Evolutionary conservation across 2,888 invertebrate genomes (phyloP).

Genomic region (Lasioglossum pauxillum): DNA sequence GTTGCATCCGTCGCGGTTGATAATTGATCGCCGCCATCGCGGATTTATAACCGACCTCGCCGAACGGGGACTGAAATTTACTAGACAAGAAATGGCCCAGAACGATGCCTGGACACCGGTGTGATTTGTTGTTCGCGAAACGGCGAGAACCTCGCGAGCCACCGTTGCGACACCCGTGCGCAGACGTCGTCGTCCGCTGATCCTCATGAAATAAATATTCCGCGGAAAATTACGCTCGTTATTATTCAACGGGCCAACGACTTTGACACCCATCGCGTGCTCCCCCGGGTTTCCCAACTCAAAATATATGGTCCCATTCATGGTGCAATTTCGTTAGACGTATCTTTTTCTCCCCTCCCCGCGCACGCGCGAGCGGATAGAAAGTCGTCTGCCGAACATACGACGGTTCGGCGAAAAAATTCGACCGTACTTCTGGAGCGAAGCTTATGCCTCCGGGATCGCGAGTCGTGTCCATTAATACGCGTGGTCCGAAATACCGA

Average conservation of each 20-base stretch:
- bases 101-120: constrained; percentile 22
- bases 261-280: constrained; percentile 42
- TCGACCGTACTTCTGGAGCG: not conserved
- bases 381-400: constrained; percentile 5
- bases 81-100: constrained; percentile 16
- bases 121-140: constrained; percentile 42
- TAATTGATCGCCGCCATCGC: not conserved
- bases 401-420: not conserved
- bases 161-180: constrained; percentile 32
- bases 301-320: constrained; percentile 9
- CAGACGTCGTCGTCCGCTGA: constrained; percentile 25
- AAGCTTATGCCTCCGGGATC: constrained; percentile 11
- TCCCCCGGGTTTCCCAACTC: constrained; percentile 3
- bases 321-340: constrained; percentile 28
- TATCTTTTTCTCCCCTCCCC: not conserved
- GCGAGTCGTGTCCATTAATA: constrained; percentile 32
- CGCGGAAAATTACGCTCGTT: constrained; percentile 36
- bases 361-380: not conserved
- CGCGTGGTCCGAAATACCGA: constrained; percentile 62
- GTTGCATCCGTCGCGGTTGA: not conserved
- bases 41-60: constrained; percentile 15
- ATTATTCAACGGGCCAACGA: constrained; percentile 43
- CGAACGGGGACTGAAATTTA: constrained; percentile 16
- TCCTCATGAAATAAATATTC: constrained; percentile 46
- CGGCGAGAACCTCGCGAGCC: constrained; percentile 5